Conservation (phyloP, 2,113 vertebrate species). For the Talpa occidentalis region DNA sequence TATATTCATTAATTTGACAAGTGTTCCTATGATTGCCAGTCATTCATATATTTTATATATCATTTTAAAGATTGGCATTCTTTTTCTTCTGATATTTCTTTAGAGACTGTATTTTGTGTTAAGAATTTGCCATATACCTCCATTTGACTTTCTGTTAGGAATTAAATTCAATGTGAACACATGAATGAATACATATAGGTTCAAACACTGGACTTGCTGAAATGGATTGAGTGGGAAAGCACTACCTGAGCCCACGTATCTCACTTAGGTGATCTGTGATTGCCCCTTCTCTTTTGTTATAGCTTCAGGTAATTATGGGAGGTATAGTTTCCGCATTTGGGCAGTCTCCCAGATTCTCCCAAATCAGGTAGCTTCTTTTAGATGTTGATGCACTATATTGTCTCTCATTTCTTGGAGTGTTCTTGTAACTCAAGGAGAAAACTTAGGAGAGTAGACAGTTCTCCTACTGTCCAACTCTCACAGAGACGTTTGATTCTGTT, state of each 20-base stretch:
- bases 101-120: background rate
- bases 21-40: background rate
- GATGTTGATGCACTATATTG: background rate
- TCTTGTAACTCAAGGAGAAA: background rate
- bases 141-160: background rate
- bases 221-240: too few species aligned
- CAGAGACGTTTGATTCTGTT: background rate
- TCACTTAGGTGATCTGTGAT: background rate
- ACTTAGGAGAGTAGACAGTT: too few species aligned
- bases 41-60: background rate
- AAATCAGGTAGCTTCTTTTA: background rate
- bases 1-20: background rate
- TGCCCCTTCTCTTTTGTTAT: too few species aligned
- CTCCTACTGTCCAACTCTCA: background rate
- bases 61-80: background rate
- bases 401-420: background rate
- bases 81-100: background rate
- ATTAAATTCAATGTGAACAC: background rate
- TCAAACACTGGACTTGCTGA: background rate
- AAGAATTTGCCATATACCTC: background rate
- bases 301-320: background rate
- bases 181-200: fast-evolving
- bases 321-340: background rate
- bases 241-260: too few species aligned
- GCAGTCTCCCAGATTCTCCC: background rate